Conservation (phyloP, 2,113 vertebrate species). For the Sprattus sprattus region DNA sequence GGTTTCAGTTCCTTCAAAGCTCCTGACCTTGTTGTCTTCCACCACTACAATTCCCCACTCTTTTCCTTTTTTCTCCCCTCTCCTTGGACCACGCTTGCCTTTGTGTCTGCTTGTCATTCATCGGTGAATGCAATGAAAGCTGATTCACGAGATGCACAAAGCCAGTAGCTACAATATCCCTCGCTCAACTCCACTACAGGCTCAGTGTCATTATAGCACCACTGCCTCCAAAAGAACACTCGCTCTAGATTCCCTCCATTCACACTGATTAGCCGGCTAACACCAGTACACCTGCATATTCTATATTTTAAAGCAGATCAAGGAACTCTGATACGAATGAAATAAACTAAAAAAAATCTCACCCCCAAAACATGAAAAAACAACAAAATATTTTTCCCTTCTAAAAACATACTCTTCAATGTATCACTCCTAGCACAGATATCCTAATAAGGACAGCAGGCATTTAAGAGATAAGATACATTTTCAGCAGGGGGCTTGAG, state of each 20-base stretch:
- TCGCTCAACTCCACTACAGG: slow-evolving; percentile 36
- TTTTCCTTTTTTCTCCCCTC: slow-evolving; percentile 45
- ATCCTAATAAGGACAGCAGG: neutral
- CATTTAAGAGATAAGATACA: slow-evolving; percentile 36
- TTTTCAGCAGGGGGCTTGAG: slow-evolving; percentile 18
- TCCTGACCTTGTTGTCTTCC: slow-evolving; percentile 68
- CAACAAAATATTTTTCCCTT: neutral
- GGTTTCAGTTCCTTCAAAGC: slow-evolving; percentile 66
- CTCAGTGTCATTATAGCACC: slow-evolving; percentile 36
- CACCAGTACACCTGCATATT: neutral
- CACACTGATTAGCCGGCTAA: neutral
- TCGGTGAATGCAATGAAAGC: slow-evolving; percentile 67
- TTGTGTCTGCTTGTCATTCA: slow-evolving; percentile 86
- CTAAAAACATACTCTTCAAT: neutral
- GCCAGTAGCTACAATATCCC: slow-evolving; percentile 65
- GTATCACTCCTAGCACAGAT: neutral
- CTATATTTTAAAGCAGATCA: neutral
- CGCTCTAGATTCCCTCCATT: neutral
- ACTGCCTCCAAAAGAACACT: neutral
- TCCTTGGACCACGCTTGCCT: slow-evolving; percentile 69
- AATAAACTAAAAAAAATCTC: neutral
- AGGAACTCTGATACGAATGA: neutral
- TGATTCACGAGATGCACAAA: slow-evolving; percentile 75
- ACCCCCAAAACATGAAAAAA: neutral
- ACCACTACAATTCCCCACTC: slow-evolving; percentile 55